These are phyloP conservation scores for Calephelis perditalis DNA, from an alignment of 2,888 invertebrate genomes.

Conservation along the genomic window DNA sequence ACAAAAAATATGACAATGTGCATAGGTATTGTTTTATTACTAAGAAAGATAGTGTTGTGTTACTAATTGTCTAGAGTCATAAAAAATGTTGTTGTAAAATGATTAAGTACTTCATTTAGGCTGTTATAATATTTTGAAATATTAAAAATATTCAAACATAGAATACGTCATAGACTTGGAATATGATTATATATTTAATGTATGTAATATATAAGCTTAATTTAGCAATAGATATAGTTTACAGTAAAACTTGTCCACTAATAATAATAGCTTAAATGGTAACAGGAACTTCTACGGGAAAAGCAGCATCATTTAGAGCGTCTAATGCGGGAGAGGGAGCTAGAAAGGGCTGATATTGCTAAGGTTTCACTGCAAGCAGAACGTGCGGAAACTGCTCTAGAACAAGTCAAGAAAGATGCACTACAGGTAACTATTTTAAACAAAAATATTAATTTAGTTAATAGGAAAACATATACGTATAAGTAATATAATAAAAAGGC, in stretches of 20 bases:
- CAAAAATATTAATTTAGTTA: no score
- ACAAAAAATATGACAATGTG: no score
- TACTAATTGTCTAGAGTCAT: no score
- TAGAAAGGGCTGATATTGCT: constrained; percentile 93
- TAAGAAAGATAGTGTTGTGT: no score
- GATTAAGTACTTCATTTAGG: no score
- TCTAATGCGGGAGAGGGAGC: constrained; percentile 92
- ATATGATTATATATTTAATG: neutral
- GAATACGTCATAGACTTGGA: neutral
- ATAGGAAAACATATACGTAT: no score
- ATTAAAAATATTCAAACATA: no score
- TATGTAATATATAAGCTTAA: constrained; percentile 10
- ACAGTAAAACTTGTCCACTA: no score
- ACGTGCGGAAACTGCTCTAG: constrained; percentile 82
- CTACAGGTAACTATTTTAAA: constrained; percentile 71
- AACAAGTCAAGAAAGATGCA: constrained; percentile 80
- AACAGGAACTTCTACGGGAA: constrained; percentile 92
- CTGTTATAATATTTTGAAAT: no score
- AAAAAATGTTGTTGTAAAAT: no score
- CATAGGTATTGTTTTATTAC: no score
- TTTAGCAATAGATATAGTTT: neutral
- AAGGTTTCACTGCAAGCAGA: constrained; percentile 89
- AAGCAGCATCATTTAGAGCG: constrained; percentile 97
- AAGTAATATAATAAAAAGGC: no score
- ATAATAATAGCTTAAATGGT: neutral